Conservation (phyloP, 2,797 vertebrate genomes). For the Tenualosa thibaudeaui region DNA sequence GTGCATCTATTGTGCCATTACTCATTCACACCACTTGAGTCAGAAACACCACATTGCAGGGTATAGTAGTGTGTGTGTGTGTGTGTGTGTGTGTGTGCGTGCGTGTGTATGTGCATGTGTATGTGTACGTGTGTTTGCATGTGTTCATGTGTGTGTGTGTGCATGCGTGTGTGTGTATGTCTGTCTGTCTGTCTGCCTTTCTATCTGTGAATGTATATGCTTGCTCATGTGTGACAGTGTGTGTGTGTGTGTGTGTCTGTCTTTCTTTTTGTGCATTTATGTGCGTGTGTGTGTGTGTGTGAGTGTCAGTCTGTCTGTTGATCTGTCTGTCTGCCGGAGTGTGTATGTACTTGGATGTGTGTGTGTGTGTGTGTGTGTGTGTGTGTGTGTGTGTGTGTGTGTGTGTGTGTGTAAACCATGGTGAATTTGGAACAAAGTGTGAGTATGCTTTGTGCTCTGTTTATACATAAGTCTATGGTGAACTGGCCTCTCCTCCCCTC, state of each 20-base stretch:
- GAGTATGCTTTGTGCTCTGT: background rate
- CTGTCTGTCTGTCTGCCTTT: too few species aligned
- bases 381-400: background rate
- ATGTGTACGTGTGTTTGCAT: background rate
- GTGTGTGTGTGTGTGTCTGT: too few species aligned
- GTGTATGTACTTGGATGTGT: background rate
- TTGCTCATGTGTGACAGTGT: background rate
- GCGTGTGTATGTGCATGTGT: constrained; percentile 20
- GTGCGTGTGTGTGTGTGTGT: too few species aligned
- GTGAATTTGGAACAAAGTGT: background rate
- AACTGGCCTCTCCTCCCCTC: background rate
- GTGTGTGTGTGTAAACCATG: background rate
- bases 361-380: constrained; percentile 2
- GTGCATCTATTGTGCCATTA: background rate
- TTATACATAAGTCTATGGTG: background rate
- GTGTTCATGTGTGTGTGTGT: background rate
- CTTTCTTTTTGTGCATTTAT: too few species aligned
- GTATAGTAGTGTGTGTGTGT: background rate
- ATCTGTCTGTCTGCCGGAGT: too few species aligned
- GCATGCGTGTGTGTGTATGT: constrained; percentile 22
- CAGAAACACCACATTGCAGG: background rate
- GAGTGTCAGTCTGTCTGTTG: too few species aligned
- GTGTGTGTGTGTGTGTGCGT: background rate
- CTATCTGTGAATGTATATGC: background rate
- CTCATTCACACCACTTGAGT: background rate